Percentiles rank a stretch among this genome's conserved stretches.
These are phyloP conservation scores for Bergia sp. DNA, from an alignment of 92 coral and sea anemone species.

Conservation along the genomic window DNA sequence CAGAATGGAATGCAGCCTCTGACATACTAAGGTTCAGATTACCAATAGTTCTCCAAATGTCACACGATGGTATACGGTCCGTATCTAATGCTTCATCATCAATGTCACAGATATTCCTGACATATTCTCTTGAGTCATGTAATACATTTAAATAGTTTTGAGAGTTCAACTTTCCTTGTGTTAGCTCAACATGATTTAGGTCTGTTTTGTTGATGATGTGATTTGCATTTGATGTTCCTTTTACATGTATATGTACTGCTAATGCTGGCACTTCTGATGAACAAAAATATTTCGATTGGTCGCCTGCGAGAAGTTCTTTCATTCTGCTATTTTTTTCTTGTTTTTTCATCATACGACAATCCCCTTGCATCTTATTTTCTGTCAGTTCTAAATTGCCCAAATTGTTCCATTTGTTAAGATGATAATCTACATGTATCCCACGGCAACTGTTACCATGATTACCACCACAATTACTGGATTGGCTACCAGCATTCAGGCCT, in stretches of 20 bases:
- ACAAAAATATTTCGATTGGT: background rate
- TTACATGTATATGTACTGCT: background rate
- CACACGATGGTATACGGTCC: slow-evolving; percentile 74
- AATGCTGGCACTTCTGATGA: background rate
- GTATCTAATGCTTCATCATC: slow-evolving; percentile 59
- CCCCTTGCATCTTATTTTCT: background rate
- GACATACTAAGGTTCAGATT: slow-evolving; percentile 67
- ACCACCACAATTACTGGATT: slow-evolving; percentile 17
- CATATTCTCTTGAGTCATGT: background rate
- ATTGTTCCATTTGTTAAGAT: background rate
- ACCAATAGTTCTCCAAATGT: slow-evolving; percentile 67
- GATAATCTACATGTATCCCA: background rate
- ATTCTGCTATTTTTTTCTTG: background rate
- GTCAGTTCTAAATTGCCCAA: background rate
- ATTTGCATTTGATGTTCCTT: background rate
- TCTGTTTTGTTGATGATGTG: background rate
- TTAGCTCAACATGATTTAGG: background rate
- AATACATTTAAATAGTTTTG: background rate
- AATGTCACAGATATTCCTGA: slow-evolving; percentile 15
- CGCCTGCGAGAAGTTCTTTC: background rate
- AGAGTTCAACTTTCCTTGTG: background rate
- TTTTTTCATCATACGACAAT: background rate
- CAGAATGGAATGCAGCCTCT: background rate
- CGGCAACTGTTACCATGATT: slow-evolving; percentile 12
- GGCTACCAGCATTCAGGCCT: background rate